Evolutionary conservation across 2,888 invertebrate genomes (phyloP).

Genomic region (Nezara viridula): DNA sequence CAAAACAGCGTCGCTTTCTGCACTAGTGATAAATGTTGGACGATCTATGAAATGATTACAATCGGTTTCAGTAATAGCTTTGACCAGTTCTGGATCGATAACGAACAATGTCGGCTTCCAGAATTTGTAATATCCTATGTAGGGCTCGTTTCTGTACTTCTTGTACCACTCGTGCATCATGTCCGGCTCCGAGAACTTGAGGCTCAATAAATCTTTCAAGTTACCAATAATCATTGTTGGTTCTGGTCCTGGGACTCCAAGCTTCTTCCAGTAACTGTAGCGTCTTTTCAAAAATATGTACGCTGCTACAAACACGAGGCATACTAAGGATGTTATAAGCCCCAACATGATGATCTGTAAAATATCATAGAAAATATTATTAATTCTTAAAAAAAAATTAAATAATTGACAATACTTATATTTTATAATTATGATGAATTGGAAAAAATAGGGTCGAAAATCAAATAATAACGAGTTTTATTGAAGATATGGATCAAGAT

Average conservation of each 20-base stretch:
- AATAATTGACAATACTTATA: too few species aligned
- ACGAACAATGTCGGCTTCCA: background rate
- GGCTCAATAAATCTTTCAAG: background rate
- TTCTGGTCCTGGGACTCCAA: background rate
- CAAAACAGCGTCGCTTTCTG: background rate
- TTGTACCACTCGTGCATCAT: background rate
- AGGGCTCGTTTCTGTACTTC: background rate
- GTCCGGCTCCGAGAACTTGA: background rate
- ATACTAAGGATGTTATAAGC: background rate
- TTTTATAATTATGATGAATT: too few species aligned
- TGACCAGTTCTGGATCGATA: background rate
- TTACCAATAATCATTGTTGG: background rate
- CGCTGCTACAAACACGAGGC: background rate
- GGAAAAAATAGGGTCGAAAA: too few species aligned
- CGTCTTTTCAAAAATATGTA: constrained; percentile 8
- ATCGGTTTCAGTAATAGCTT: background rate
- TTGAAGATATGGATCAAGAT: too few species aligned
- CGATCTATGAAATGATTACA: constrained; percentile 35
- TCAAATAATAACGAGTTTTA: too few species aligned
- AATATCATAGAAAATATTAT: too few species aligned
- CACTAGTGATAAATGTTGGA: background rate
- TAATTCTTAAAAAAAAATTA: too few species aligned
- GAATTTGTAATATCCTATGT: background rate
- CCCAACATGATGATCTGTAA: background rate
- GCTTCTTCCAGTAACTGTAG: constrained; percentile 27